Conservation (phyloP, 2,113 vertebrate species). For the Origma solitaria region DNA sequence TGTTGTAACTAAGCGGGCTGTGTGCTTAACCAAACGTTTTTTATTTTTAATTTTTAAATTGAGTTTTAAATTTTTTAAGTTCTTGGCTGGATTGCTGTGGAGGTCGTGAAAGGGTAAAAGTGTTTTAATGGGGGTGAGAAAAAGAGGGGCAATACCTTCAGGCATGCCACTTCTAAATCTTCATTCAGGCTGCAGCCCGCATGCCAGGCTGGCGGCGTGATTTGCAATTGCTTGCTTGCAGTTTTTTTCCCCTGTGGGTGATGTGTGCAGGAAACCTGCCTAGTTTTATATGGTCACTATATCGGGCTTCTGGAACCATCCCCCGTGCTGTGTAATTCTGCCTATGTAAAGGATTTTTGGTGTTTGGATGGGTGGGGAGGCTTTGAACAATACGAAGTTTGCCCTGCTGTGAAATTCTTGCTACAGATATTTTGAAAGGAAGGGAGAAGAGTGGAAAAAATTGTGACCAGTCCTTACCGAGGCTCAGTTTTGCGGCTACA, state of each 20-base stretch:
- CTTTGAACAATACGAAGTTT: background rate
- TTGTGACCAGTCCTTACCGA: background rate
- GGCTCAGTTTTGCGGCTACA: background rate
- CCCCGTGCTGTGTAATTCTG: background rate
- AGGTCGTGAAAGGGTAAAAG: background rate
- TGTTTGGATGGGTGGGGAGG: background rate
- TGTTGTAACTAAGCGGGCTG: background rate
- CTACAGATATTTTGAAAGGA: background rate
- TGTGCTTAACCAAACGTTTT: background rate
- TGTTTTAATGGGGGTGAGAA: background rate
- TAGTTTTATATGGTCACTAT: conserved; percentile 11
- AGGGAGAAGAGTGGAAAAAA: background rate
- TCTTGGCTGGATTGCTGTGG: background rate
- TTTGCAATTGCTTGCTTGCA: conserved; percentile 58
- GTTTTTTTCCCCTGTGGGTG: conserved; percentile 5
- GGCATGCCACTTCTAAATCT: background rate
- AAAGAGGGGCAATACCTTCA: background rate
- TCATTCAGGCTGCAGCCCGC: background rate
- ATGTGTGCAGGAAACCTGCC: conserved; percentile 13
- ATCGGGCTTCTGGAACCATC: conserved; percentile 42
- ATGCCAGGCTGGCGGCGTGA: background rate
- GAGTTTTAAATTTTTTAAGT: too few relatives aligned
- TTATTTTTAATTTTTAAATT: background rate
- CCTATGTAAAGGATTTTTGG: conserved; percentile 5
- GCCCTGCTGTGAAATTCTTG: background rate